Conservation (phyloP, 2,113 vertebrate species). For the Pollimyrus isidori region DNA sequence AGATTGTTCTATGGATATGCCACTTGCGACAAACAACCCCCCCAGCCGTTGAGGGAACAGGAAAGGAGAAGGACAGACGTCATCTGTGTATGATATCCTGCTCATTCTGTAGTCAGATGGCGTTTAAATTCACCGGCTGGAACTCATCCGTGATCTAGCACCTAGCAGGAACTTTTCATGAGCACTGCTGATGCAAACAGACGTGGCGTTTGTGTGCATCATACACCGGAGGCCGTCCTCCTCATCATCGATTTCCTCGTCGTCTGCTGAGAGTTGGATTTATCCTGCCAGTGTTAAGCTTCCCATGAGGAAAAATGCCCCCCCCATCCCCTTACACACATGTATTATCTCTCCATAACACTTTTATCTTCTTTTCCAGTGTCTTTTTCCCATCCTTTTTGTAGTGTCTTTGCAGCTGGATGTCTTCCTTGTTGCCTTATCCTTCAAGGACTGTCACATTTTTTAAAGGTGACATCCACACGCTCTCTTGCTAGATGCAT, state of each 20-base stretch:
- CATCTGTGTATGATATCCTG: not conserved
- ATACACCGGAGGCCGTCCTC: not conserved
- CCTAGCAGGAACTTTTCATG: not conserved
- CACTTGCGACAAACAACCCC: not conserved
- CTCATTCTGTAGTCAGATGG: not conserved
- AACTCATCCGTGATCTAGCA: not conserved
- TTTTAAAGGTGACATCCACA: slow-evolving; percentile 11
- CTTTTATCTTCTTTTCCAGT: not conserved
- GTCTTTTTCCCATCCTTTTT: not conserved
- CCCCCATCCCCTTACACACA: not conserved
- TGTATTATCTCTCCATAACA: not conserved
- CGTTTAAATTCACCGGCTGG: not conserved
- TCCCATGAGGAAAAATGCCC: not conserved
- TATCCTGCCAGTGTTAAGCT: not conserved
- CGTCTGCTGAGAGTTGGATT: not conserved
- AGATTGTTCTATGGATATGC: not conserved
- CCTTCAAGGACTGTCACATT: not conserved
- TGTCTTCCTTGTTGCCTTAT: not conserved
- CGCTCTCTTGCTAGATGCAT: not conserved
- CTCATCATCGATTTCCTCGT: not conserved
- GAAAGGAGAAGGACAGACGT: not conserved
- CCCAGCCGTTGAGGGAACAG: not conserved
- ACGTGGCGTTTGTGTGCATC: not conserved
- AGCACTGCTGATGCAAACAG: not conserved
- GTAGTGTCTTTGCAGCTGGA: not conserved